Evolutionary conservation across 2,888 invertebrate species (phyloP), one percentile per base, ranked within the genome.

Genomic region (Dastarcus helophoroides): DNA sequence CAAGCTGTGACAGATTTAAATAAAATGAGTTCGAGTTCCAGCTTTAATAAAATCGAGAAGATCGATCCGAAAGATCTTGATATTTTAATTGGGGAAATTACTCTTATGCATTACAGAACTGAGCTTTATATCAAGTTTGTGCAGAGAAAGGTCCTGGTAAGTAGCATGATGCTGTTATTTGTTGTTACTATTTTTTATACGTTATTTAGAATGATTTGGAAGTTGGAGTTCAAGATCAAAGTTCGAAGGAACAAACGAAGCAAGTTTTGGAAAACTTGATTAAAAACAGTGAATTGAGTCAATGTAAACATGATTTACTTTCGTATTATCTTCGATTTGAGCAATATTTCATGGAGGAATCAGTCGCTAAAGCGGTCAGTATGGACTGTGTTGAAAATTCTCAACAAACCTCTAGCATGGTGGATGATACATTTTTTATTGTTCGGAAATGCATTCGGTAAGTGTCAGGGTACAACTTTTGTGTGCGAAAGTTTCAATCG

Each of bases 351-450:
- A 78, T 97, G 72, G 83, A 88, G 43, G 93, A 95, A 61, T 94
- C 90, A 50, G 83, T 95, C 1, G 73, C 78, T 26, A 97, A 95
- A 63, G 97, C 94, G 2, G 70, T 90, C 29, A 73, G 74, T 33
- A 68, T 90, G 69, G 88, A 90, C 49, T 63, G 69, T 0, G 66
- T 79, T 14, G 81, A 83, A 43, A 62, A 69, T n/a, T 78, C 77
- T 3, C 75, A 75, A 35, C 72, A 79, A 42, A 80, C 80, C 1
- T 91, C 93, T 2, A 93, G 89, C 43, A 80, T 98, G 68, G 85
- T 97, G 0, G 98, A 98, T 58, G 97, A 98, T 61, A 84, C 94
- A 1, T 97, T 97, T 64, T 98, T 90, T 58, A 91, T 98, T 42
- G 77, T 95, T 2, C 80, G 91, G 49, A 97, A 97, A 64, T 90